phyloP scores from a whole-genome alignment of 2,888 invertebrate species.

The Spicauda simplicius region DNA sequence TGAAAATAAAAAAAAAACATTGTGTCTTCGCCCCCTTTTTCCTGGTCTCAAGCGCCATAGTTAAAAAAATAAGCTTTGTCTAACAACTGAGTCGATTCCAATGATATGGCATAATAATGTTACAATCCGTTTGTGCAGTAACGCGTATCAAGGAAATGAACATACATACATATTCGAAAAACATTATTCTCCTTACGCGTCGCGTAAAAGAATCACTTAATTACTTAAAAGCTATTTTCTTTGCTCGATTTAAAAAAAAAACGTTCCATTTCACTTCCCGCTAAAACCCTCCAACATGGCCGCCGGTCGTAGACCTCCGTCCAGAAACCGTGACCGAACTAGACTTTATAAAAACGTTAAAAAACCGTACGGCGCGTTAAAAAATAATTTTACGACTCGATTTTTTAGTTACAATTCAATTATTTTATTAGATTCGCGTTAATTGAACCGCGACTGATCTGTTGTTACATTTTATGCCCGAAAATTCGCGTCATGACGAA shows the following conservation, averaged over 20 bases:
- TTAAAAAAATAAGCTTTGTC: too few species aligned
- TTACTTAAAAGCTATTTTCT: not conserved
- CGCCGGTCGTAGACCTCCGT: conserved; percentile 48
- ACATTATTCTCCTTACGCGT: too few species aligned
- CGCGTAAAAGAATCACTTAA: too few species aligned
- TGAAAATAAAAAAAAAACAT: too few species aligned
- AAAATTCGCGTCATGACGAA: not conserved
- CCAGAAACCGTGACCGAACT: conserved; percentile 47
- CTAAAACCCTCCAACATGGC: conserved; percentile 8
- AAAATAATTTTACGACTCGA: conserved; percentile 37
- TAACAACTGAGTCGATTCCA: too few species aligned
- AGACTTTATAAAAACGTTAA: conserved; percentile 38
- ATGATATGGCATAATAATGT: too few species aligned
- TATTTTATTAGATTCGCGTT: conserved; percentile 43
- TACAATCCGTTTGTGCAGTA: too few species aligned
- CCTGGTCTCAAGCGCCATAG: too few species aligned
- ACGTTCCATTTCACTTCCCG: not conserved
- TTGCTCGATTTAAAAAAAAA: not conserved
- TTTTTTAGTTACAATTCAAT: conserved; percentile 43
- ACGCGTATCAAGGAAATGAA: too few species aligned
- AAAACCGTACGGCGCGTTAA: conserved; percentile 40
- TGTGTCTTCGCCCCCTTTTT: too few species aligned
- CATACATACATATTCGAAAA: too few species aligned
- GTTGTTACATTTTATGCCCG: conserved; percentile 18
- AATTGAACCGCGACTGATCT: conserved; percentile 32